Evolutionary conservation across 2,888 invertebrate genomes (phyloP).

Genomic region (Apamea epomidion): DNA sequence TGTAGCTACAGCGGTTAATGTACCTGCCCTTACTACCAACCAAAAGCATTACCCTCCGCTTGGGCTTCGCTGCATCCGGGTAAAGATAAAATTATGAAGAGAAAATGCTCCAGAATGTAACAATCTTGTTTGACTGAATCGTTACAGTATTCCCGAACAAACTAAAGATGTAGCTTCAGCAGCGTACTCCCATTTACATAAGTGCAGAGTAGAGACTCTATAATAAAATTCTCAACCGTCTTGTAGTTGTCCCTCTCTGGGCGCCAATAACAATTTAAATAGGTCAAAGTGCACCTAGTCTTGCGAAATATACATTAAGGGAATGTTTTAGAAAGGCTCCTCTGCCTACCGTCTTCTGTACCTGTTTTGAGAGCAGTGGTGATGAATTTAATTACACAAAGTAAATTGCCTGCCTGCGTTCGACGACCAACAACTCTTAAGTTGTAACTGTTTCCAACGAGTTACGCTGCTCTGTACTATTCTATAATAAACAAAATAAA

Average conservation of each 20-base stretch:
- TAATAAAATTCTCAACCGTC: constrained; percentile 29
- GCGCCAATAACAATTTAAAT: constrained; percentile 36
- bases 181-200: constrained; percentile 15
- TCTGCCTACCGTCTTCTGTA: neutral
- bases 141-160: neutral
- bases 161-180: constrained; percentile 1
- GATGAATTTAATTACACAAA: neutral
- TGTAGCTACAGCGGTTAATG: too few relatives aligned
- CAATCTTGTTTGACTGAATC: neutral
- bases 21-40: too few relatives aligned
- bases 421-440: neutral
- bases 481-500: too few relatives aligned
- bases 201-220: constrained; percentile 22
- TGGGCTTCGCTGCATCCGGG: neutral
- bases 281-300: neutral
- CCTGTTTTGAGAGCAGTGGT: neutral
- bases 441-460: neutral
- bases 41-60: neutral
- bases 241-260: constrained; percentile 21
- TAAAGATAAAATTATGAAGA: neutral
- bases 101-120: neutral
- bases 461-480: neutral
- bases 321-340: neutral
- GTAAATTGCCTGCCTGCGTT: neutral
- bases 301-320: neutral